Conservation (phyloP, 2,797 vertebrate species). For the Enteromius treurensis region DNA sequence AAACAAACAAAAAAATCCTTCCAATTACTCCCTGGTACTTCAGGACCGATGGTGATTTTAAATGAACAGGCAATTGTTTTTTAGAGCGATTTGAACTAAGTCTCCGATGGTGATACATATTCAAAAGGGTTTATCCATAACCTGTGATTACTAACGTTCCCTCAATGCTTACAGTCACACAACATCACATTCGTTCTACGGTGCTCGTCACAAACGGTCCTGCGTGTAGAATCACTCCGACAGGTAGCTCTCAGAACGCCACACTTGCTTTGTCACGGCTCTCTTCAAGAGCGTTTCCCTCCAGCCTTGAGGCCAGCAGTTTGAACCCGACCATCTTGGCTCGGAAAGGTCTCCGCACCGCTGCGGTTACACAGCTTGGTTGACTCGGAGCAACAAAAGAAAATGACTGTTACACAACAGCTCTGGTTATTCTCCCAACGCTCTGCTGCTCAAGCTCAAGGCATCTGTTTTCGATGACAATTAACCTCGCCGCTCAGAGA, state of each 20-base stretch:
- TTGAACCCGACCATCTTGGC: slow-evolving; percentile 37
- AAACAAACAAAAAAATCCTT: neutral
- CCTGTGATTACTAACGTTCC: neutral
- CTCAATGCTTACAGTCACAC: slow-evolving; percentile 41
- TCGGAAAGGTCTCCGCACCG: slow-evolving; percentile 11
- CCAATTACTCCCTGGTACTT: neutral
- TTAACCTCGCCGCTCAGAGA: slow-evolving; percentile 68
- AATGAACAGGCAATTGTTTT: neutral
- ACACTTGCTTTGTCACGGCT: slow-evolving; percentile 45
- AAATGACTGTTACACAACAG: slow-evolving; percentile 56
- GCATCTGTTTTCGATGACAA: slow-evolving; percentile 67
- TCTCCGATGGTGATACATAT: slow-evolving; percentile 33
- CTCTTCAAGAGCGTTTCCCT: slow-evolving; percentile 6
- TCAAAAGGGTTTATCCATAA: slow-evolving; percentile 22
- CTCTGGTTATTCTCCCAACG: slow-evolving; percentile 62
- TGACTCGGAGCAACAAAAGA: slow-evolving; percentile 34
- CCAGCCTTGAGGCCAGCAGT: slow-evolving; percentile 5
- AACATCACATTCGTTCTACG: slow-evolving; percentile 46
- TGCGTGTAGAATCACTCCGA: slow-evolving; percentile 49
- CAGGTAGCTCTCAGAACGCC: slow-evolving; percentile 49
- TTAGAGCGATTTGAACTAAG: neutral
- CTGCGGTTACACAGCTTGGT: slow-evolving; percentile 22
- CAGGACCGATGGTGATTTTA: neutral
- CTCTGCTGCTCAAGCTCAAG: slow-evolving; percentile 64
- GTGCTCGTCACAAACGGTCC: slow-evolving; percentile 20